Evolutionary conservation across 2,888 invertebrate species (phyloP).

Genomic region (Cenopis cana): DNA sequence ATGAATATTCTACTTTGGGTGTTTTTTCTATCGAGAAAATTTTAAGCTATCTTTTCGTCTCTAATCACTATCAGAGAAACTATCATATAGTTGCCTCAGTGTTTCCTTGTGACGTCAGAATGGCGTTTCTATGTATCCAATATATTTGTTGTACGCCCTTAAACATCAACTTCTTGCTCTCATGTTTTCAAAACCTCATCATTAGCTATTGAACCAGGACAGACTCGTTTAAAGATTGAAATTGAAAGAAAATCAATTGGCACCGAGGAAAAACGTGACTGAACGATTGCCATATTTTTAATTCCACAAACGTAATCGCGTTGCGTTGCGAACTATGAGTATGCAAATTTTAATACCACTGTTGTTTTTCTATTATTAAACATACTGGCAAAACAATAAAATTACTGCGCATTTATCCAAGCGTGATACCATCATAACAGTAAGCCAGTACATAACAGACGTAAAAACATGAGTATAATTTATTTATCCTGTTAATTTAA

Average conservation of each 20-base stretch:
- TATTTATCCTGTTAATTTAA: constrained; percentile 26
- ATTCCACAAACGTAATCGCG: constrained; percentile 34
- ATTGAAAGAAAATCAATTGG: constrained; percentile 32
- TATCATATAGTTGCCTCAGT: no score
- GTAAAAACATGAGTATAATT: constrained; percentile 8
- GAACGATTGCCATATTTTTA: constrained; percentile 32
- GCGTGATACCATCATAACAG: constrained; percentile 24
- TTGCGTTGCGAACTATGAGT: constrained; percentile 22
- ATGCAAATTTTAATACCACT: constrained; percentile 37
- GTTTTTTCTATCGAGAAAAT: no score
- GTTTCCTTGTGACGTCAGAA: no score
- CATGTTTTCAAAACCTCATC: constrained; percentile 34
- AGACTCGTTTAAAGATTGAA: constrained; percentile 26
- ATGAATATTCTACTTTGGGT: no score
- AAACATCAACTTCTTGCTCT: constrained; percentile 27
- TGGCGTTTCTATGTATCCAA: no score
- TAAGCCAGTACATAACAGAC: constrained; percentile 10
- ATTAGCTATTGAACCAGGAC: constrained; percentile 32
- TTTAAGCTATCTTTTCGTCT: no score
- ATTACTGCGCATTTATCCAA: constrained; percentile 38
- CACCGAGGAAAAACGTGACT: constrained; percentile 35
- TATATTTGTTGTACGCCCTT: no score
- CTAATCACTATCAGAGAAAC: no score
- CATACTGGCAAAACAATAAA: constrained; percentile 33
- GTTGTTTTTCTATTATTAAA: constrained; percentile 38